A percentile compares a stretch with the other conserved stretches of the same genome.
phyloP scores from a whole-genome alignment of 2,797 vertebrate genomes.

The Bovichtus diacanthus region DNA sequence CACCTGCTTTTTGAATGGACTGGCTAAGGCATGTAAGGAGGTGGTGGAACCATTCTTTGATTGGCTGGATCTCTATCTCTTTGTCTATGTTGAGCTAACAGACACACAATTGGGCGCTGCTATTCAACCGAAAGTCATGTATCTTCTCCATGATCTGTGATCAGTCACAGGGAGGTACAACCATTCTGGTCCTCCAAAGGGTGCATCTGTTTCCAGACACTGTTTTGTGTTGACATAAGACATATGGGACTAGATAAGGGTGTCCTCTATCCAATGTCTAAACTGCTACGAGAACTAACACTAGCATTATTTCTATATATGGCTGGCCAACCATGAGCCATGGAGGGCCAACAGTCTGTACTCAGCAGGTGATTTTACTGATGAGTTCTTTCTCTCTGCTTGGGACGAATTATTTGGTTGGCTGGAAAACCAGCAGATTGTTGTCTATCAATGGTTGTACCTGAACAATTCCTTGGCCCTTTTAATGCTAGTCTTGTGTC shows the following conservation, averaged over 20 bases:
- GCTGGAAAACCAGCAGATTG: slow-evolving; percentile 11
- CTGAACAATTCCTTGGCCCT: not conserved
- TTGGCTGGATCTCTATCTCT: not conserved
- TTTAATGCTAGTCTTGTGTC: not conserved
- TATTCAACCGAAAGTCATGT: not conserved
- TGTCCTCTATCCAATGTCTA: not conserved
- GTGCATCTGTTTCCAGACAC: not conserved
- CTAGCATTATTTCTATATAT: not conserved
- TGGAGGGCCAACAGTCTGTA: not conserved
- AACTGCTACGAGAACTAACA: slow-evolving; percentile 7
- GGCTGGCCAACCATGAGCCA: not conserved
- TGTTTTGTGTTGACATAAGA: not conserved
- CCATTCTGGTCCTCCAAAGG: not conserved
- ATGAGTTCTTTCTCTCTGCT: slow-evolving; percentile 2
- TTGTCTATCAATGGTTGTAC: not conserved
- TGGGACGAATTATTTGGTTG: not conserved
- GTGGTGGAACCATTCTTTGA: not conserved
- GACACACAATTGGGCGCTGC: not conserved
- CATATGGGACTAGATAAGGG: not conserved
- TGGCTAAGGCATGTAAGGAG: not conserved
- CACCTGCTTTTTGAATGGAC: not conserved
- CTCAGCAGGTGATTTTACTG: slow-evolving; percentile 3
- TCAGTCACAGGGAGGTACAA: not conserved
- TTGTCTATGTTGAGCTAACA: not conserved
- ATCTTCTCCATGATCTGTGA: not conserved